Percentiles rank a stretch among this genome's conserved stretches.
Evolutionary conservation across 2,888 invertebrate species (phyloP).

Genomic region (Drosophila cognata): DNA sequence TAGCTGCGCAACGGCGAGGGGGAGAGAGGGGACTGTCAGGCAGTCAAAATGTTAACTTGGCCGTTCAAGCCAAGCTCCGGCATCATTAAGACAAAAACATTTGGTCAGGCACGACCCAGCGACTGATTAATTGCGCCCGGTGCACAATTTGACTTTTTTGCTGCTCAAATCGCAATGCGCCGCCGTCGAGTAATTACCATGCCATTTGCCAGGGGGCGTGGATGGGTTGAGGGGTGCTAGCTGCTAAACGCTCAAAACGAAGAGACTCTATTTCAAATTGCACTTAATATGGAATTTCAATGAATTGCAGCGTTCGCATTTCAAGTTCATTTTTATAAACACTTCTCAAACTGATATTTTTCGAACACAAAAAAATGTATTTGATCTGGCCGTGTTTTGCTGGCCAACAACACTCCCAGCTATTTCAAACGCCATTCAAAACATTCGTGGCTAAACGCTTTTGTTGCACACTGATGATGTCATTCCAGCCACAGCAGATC

Average conservation of each 20-base stretch:
- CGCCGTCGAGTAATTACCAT: conserved; percentile 73
- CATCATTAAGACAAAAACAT: conserved; percentile 78
- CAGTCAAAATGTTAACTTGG: conserved; percentile 37
- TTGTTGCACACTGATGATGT: conserved; percentile 61
- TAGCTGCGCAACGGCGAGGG: not conserved
- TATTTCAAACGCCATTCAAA: conserved; percentile 20
- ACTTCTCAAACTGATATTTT: conserved; percentile 34
- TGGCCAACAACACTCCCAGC: conserved; percentile 16
- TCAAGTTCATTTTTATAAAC: conserved; percentile 66
- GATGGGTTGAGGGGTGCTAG: not conserved
- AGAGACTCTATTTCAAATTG: conserved; percentile 70
- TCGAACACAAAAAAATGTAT: conserved; percentile 56
- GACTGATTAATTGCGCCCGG: conserved; percentile 74
- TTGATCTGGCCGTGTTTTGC: conserved; percentile 63
- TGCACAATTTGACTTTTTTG: conserved; percentile 80
- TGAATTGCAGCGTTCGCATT: conserved; percentile 2
- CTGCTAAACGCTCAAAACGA: conserved; percentile 10
- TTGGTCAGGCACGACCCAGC: conserved; percentile 78
- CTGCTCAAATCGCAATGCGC: conserved; percentile 71
- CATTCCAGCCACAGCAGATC: conserved; percentile 60
- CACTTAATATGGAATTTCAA: conserved; percentile 77
- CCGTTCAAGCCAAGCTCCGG: conserved; percentile 55
- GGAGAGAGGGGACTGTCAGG: conserved; percentile 3
- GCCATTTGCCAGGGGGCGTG: conserved; percentile 49
- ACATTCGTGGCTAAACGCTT: conserved; percentile 17